A percentile compares a stretch with the other conserved stretches of the same genome.
phyloP scores from a whole-genome alignment of 2,888 invertebrate genomes.

The Norana najaformis region DNA sequence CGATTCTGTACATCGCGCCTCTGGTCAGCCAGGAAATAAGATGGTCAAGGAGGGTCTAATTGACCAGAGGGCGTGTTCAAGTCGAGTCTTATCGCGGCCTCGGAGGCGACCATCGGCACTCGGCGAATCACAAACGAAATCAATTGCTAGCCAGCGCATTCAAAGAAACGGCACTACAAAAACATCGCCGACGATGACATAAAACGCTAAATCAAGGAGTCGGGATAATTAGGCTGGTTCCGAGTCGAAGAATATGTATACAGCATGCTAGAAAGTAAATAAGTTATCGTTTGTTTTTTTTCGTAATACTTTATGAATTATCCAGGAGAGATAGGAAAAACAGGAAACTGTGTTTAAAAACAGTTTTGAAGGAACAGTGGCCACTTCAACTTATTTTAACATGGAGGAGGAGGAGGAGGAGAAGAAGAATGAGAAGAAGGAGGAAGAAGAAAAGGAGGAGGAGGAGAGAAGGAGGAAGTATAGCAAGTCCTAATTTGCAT shows the following conservation, averaged over 20 bases:
- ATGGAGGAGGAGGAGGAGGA: background rate
- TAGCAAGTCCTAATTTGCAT: too few relatives aligned
- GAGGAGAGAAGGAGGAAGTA: too few relatives aligned
- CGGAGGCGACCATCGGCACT: background rate
- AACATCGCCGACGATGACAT: background rate
- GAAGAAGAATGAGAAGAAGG: background rate
- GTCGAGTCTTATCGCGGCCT: conserved; percentile 20
- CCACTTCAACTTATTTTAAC: background rate
- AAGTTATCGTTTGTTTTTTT: background rate
- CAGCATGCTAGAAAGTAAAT: background rate
- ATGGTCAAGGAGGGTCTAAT: background rate
- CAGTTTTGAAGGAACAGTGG: background rate
- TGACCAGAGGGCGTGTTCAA: conserved; percentile 20
- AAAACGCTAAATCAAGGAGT: conserved; percentile 2
- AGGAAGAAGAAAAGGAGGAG: too few relatives aligned
- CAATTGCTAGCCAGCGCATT: conserved; percentile 5
- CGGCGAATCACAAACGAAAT: background rate
- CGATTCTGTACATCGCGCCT: background rate
- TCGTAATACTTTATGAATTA: background rate
- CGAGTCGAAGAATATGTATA: background rate
- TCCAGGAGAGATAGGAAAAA: background rate
- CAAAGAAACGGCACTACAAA: background rate
- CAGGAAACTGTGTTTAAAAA: background rate
- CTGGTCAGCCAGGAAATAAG: background rate
- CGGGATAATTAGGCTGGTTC: background rate